Evolutionary conservation across 1,140 invertebrate genomes (phyloP), one percentile per base, ranked within the genome.

Genomic region (Ruditapes philippinarum): DNA sequence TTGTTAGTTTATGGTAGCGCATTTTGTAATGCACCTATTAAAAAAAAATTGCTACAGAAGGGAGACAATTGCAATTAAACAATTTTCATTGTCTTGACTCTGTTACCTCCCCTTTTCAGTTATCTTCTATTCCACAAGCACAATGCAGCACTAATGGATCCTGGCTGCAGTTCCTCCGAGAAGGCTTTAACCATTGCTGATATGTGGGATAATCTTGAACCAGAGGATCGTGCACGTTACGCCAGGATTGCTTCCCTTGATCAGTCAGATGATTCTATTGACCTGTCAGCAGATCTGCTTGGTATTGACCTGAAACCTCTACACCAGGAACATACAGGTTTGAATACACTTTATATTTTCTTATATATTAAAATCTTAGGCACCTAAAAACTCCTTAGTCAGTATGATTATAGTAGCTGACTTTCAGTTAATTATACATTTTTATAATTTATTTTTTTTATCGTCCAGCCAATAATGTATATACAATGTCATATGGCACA

Each of bases 121-220:
- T 86, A 86, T n/a, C 49, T 86, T 1, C 54, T 62, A 22, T 86
- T 76, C 49, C 65, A 86, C 70, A 36, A 86, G n/a, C 73, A 86
- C 12, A 76, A 76, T 74, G 28, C 33, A 12, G 40, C 49, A 3
- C 38, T 68, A 0, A 60, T 78, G 74, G 51, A 86, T 45, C 36
- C 60, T 12, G 82, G n/a, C 33, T 85, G n/a, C 28, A 54, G 17
- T 31, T 17, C 28, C 0, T 42, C 82, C 11, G 28, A 57, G 19
- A 62, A 28, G 57, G 84, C 12, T 42, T 11, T 84, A 4, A 78
- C 45, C 33, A 62, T 40, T 38, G 84, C 70, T 9, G 12, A 62
- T 2, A 86, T 78, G 73, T 86, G 84, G 84, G 73, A 86, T 33
- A 57, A 22, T 0, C 84, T 86, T 51, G 73, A 51, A 33, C 28